These are phyloP conservation scores for Drosophila repleta DNA, from an alignment of 1,140 invertebrate species.

Conservation along the genomic window DNA sequence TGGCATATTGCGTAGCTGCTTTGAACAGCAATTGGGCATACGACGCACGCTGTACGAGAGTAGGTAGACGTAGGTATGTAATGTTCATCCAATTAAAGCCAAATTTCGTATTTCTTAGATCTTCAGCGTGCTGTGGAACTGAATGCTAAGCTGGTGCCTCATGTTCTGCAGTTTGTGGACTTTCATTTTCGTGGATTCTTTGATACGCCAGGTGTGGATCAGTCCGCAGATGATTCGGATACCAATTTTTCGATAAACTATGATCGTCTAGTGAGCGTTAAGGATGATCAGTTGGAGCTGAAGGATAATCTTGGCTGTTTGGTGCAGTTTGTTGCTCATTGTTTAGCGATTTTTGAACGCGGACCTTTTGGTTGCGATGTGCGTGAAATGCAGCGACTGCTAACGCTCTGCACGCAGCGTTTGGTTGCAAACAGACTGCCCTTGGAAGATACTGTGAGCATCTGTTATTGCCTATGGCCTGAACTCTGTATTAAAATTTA, in stretches of 20 bases:
- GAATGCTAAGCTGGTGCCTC: constrained; percentile 76
- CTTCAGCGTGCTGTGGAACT: constrained; percentile 78
- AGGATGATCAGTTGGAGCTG: constrained; percentile 56
- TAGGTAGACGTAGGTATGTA: constrained; percentile 11
- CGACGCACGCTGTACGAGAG: constrained; percentile 75
- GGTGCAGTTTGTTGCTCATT: constrained; percentile 69
- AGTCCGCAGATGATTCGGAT: constrained; percentile 53
- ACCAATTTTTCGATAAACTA: constrained; percentile 59
- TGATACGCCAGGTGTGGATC: constrained; percentile 36
- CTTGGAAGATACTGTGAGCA: constrained; percentile 62
- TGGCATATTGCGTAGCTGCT: constrained; percentile 73
- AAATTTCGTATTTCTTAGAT: constrained; percentile 40
- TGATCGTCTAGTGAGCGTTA: constrained; percentile 48
- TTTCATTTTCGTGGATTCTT: constrained; percentile 80
- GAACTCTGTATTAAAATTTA: background rate
- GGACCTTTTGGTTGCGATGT: constrained; percentile 66
- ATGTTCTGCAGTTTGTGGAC: constrained; percentile 79
- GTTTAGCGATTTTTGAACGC: constrained; percentile 62
- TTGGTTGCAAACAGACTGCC: constrained; percentile 62
- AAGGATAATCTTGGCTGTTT: constrained; percentile 75
- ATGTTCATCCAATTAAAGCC: background rate
- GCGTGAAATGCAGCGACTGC: constrained; percentile 58
- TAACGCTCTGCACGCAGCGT: constrained; percentile 55
- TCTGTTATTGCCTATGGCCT: background rate
- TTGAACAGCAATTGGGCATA: constrained; percentile 69